These are phyloP conservation scores for Eupeodes corollae DNA, from an alignment of 1,140 invertebrate species.

Conservation along the genomic window DNA sequence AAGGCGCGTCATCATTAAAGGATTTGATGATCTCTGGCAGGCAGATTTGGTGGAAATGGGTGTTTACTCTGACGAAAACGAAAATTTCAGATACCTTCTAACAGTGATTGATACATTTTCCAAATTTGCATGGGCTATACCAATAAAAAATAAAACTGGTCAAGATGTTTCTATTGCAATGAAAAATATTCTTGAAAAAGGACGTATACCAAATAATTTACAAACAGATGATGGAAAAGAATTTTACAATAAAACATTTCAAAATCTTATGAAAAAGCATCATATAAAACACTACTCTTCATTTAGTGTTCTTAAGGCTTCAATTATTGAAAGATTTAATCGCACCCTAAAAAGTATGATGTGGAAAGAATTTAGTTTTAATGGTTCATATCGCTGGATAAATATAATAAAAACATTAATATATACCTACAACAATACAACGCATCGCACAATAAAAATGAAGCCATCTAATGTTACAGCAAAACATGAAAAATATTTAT, in stretches of 20 bases:
- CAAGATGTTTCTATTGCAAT: constrained; percentile 22
- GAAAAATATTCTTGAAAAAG: constrained; percentile 11
- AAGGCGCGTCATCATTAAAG: constrained; percentile 23
- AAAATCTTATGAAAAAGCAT: constrained; percentile 26
- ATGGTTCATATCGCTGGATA: no score
- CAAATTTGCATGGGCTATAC: constrained; percentile 38
- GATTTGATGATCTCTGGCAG: constrained; percentile 36
- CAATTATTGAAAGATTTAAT: constrained; percentile 39
- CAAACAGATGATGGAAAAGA: no score
- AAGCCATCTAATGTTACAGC: constrained; percentile 27
- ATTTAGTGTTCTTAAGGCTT: constrained; percentile 37
- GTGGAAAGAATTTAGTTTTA: constrained; percentile 38
- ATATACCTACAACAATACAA: no score
- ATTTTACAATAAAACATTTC: no score
- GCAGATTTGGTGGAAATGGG: constrained; percentile 36
- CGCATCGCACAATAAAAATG: constrained; percentile 37
- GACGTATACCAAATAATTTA: constrained; percentile 12
- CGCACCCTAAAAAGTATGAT: constrained; percentile 39
- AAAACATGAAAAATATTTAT: constrained; percentile 19
- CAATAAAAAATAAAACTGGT: constrained; percentile 39
- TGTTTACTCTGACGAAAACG: constrained; percentile 28
- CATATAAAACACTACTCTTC: constrained; percentile 37
- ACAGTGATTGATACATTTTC: no score
- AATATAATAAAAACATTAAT: no score
- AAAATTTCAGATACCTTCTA: constrained; percentile 37